Percentiles rank a stretch among this genome's conserved stretches.
phyloP scores from a whole-genome alignment of 2,113 vertebrate genomes.

The Phainopepla nitens region DNA sequence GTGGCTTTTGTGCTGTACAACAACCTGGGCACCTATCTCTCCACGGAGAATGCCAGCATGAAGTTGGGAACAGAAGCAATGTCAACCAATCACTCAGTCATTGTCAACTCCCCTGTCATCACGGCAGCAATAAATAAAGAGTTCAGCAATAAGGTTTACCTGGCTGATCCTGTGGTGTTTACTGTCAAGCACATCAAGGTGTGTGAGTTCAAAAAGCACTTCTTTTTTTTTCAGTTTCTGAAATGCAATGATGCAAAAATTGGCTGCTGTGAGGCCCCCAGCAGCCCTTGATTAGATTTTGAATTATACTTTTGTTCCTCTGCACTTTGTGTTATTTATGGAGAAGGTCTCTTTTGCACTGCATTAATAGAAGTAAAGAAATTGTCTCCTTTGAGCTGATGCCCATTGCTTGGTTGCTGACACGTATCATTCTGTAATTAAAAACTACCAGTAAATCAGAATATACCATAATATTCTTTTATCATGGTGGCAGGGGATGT shows the following conservation, averaged over 20 bases:
- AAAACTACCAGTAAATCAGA: constrained; percentile 24
- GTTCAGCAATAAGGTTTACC: constrained; percentile 93
- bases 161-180: constrained; percentile 94
- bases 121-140: constrained; percentile 98
- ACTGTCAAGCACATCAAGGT: constrained; percentile 95
- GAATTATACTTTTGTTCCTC: constrained; percentile 29
- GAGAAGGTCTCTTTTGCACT: neutral
- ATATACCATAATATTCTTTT: constrained; percentile 21
- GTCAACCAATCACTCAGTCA: constrained; percentile 93
- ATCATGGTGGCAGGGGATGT: constrained; percentile 5
- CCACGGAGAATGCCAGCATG: constrained; percentile 97
- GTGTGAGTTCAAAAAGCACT: neutral
- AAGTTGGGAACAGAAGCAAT: constrained; percentile 90
- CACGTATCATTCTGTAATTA: constrained; percentile 43
- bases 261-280: neutral
- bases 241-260: neutral
- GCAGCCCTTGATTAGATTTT: constrained; percentile 30
- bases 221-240: neutral
- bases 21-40: constrained; percentile 91
- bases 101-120: constrained; percentile 95
- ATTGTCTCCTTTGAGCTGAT: neutral
- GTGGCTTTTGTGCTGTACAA: constrained; percentile 97
- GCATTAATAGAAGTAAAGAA: constrained; percentile 19
- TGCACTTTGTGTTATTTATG: constrained; percentile 42
- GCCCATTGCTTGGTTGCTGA: constrained; percentile 41